Evolutionary conservation across 2,113 vertebrate species (phyloP).

Genomic region (Lagopus muta): DNA sequence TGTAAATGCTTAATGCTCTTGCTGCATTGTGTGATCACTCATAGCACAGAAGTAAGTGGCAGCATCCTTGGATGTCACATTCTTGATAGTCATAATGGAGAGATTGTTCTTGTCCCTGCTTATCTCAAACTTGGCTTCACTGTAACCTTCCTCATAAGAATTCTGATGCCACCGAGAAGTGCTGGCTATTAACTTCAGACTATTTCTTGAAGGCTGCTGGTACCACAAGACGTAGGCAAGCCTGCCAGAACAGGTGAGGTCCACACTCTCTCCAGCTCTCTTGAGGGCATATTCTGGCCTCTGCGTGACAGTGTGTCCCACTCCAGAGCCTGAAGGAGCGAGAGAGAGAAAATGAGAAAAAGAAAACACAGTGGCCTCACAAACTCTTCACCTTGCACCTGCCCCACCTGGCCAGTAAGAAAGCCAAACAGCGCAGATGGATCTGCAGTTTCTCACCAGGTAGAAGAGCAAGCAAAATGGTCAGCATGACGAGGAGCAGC

Average conservation of each 20-base stretch:
- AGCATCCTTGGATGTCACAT: background rate
- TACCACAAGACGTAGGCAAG: background rate
- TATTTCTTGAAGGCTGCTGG: background rate
- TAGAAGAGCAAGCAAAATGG: too few relatives aligned
- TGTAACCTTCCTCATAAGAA: background rate
- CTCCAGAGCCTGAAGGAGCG: too few relatives aligned
- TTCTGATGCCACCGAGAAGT: background rate
- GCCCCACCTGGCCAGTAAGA: too few relatives aligned
- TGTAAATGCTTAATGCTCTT: background rate
- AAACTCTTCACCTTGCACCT: too few relatives aligned
- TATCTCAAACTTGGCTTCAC: background rate
- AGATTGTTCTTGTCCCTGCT: background rate
- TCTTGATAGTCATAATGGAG: background rate
- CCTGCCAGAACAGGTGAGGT: background rate
- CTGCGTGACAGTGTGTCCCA: background rate
- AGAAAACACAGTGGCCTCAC: too few relatives aligned
- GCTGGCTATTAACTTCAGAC: background rate
- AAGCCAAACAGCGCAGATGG: too few relatives aligned
- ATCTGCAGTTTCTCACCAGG: too few relatives aligned
- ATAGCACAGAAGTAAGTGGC: constrained; percentile 1
- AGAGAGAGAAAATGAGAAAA: too few relatives aligned
- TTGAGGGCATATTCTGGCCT: background rate
- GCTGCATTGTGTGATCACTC: background rate
- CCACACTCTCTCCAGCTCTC: background rate
- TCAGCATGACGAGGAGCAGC: too few relatives aligned